Evolutionary conservation across 2,888 invertebrate species (phyloP), one percentile per base, ranked within the genome.

Genomic region (Folsomia candida): DNA sequence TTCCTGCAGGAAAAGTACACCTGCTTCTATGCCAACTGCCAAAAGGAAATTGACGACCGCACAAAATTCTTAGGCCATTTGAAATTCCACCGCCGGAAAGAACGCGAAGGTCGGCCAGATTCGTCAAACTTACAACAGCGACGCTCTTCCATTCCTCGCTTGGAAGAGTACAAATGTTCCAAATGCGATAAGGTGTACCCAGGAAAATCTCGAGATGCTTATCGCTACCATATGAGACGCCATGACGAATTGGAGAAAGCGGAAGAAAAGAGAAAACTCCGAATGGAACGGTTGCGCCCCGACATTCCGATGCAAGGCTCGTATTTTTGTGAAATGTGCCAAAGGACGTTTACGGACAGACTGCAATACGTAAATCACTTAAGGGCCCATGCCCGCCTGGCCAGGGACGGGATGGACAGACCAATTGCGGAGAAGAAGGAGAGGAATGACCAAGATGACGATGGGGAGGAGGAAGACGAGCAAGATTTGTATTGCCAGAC

Each of bases 391-490:
- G 54, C 6, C 6, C 4, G n/a, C 6, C 54, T 54, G 18, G 54
- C 6, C 4, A 54, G 54, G 54, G n/a, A 54, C 6, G 54, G 54
- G 18, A 54, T 54, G 11, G n/a, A 54, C 22, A 6, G 54, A 14
- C 54, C 54, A 18, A 54, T 54, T 54, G 54, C 54, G 18, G 54
- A 54, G 54, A 54, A 54, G 22, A 54, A 54, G 54, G 54, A 54
- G n/a, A 54, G 22, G 20, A 20, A 22, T 22, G 4, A 18, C 6
- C 4, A 54, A 14, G 54, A 6, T 14, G 54, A 54, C 20, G 54
- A 54, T 4, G 54, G n/a, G 54, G 54, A 54, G 22, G 54, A 54
- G n/a, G 20, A n/a, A 20, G 54, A 54, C 4, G 54, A 54, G n/a
- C 11, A n/a, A 20, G 54, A 54, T 14, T 54, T 20, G 4, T 54